Evolutionary conservation across 1,140 invertebrate genomes (phyloP).

Genomic region (Listronotus oregonensis): DNA sequence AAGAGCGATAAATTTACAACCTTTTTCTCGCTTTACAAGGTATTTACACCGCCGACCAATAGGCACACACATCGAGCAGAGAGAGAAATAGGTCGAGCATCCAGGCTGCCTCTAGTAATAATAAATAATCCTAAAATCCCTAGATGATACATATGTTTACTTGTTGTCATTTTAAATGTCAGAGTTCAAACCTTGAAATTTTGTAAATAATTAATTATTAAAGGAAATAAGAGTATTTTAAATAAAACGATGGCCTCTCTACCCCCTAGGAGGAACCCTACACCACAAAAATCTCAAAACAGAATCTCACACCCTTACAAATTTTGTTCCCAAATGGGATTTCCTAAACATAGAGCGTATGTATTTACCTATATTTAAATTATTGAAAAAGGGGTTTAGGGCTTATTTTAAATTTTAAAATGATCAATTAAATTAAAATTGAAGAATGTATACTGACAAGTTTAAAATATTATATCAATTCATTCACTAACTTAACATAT

Average conservation of each 20-base stretch:
- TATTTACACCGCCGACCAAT: too few relatives aligned
- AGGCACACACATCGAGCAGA: too few relatives aligned
- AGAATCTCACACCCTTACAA: conserved; percentile 75
- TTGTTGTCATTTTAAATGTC: conserved; percentile 12
- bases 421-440: not conserved
- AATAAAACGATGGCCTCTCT: conserved; percentile 65
- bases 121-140: not conserved
- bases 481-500: conserved; percentile 17
- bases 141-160: conserved; percentile 1
- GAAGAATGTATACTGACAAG: not conserved
- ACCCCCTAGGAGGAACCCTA: conserved; percentile 70
- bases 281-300: conserved; percentile 71
- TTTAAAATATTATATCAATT: not conserved
- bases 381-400: not conserved
- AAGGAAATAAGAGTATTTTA: not conserved
- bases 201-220: conserved; percentile 14
- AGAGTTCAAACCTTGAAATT: conserved; percentile 3
- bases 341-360: conserved; percentile 85
- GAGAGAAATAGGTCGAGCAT: too few relatives aligned
- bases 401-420: not conserved
- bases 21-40: too few relatives aligned
- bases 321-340: conserved; percentile 85
- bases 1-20: too few relatives aligned
- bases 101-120: too few relatives aligned
- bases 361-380: conserved; percentile 49